A percentile compares a stretch with the other conserved stretches of the same genome.
Conservation (phyloP, 2,113 vertebrate genomes). For the Isurus oxyrinchus region DNA sequence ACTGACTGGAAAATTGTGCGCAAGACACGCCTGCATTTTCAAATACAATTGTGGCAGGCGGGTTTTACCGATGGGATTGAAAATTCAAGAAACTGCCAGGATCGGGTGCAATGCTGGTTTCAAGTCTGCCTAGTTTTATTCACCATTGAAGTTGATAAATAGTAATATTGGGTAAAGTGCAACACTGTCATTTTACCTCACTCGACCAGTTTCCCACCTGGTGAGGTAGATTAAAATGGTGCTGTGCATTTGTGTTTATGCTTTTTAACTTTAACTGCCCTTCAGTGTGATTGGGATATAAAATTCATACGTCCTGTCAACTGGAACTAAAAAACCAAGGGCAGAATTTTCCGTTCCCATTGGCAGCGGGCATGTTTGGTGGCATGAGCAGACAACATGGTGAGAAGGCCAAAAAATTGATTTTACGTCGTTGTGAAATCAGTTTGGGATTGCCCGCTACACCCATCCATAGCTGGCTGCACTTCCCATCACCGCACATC, state of each 20-base stretch:
- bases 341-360: too few species aligned
- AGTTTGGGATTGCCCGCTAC: too few species aligned
- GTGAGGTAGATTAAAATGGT: background rate
- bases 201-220: too few species aligned
- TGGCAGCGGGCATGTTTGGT: too few species aligned
- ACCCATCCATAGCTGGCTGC: too few species aligned
- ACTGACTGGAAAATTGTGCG: background rate
- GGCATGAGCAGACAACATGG: too few species aligned
- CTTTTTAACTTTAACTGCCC: background rate
- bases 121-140: background rate
- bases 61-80: background rate
- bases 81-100: background rate
- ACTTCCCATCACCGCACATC: too few species aligned
- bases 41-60: background rate
- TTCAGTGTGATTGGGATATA: background rate
- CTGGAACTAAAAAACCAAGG: background rate
- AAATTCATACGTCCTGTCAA: background rate
- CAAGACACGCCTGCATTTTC: background rate
- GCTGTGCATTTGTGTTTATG: background rate
- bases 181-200: too few species aligned
- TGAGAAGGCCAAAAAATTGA: too few species aligned
- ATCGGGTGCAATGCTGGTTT: too few species aligned
- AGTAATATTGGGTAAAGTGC: too few species aligned
- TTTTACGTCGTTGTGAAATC: too few species aligned
- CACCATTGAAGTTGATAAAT: background rate